These are phyloP conservation scores for Egretta garzetta DNA, from an alignment of 2,113 vertebrate species.

Conservation along the genomic window DNA sequence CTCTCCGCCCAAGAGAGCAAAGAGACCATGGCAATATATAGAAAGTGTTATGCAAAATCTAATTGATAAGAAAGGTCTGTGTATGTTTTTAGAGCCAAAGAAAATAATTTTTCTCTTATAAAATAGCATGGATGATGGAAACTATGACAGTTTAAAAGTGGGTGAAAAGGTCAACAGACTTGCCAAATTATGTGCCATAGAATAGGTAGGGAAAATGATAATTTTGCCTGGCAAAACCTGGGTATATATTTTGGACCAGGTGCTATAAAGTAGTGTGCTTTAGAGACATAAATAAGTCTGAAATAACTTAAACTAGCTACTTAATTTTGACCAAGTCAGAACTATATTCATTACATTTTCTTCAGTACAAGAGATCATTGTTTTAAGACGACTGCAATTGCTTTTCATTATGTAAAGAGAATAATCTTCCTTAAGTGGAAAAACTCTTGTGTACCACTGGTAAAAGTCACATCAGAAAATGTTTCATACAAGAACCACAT, in stretches of 20 bases:
- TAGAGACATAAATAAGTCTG: not conserved
- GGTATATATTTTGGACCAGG: not conserved
- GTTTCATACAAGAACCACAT: not conserved
- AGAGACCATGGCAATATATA: not conserved
- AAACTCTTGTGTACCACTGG: not conserved
- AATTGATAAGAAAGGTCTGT: not conserved
- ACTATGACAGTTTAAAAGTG: not conserved
- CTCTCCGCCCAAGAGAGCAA: not conserved
- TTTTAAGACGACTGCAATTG: conserved; percentile 12
- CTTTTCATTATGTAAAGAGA: not conserved
- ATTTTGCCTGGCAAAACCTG: not conserved
- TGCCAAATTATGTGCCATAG: not conserved
- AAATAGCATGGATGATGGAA: not conserved
- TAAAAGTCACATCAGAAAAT: not conserved
- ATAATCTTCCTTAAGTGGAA: not conserved
- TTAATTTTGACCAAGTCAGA: not conserved
- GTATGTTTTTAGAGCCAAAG: not conserved
- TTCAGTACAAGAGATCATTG: not conserved
- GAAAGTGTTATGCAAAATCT: not conserved
- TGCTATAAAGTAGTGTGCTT: not conserved
- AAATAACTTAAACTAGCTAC: not conserved
- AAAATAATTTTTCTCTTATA: not conserved
- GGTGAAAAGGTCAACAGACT: not conserved
- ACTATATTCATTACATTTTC: not conserved
- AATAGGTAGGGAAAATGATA: not conserved